Evolutionary conservation across 2,113 vertebrate genomes (phyloP).

Genomic region (Indicator maculatus): DNA sequence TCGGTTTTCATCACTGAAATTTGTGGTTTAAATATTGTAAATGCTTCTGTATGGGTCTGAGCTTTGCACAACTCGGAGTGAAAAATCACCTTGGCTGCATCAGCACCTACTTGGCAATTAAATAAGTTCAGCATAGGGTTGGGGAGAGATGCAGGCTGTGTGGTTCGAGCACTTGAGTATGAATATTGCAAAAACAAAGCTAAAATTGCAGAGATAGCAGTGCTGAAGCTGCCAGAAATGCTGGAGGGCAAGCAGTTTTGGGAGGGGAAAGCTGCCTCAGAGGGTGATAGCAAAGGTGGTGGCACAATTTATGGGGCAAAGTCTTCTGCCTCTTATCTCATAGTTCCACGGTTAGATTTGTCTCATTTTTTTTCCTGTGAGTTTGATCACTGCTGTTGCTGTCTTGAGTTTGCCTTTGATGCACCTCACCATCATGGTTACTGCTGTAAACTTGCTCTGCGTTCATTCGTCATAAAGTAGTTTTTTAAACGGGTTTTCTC

Average conservation of each 20-base stretch:
- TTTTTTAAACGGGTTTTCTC: rapidly evolving
- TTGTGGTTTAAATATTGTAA: neutral
- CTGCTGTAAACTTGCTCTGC: rapidly evolving
- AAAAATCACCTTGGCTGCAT: neutral
- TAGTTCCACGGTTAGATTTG: neutral
- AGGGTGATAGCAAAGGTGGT: rapidly evolving
- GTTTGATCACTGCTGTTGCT: neutral
- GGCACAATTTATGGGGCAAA: neutral
- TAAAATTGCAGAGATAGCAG: neutral
- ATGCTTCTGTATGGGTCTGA: neutral
- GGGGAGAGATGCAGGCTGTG: neutral
- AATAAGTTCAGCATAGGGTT: neutral
- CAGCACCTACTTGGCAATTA: neutral
- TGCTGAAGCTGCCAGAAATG: neutral
- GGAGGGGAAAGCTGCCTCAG: neutral
- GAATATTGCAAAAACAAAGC: neutral
- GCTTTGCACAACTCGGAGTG: neutral
- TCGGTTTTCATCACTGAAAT: neutral
- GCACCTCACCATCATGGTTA: rapidly evolving
- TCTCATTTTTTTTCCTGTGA: neutral
- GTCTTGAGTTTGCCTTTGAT: neutral
- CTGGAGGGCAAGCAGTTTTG: rapidly evolving
- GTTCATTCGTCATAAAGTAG: rapidly evolving
- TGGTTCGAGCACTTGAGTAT: neutral
- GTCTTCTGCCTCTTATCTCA: neutral